Evolutionary conservation across 2,113 vertebrate species (phyloP).

Genomic region (Ibidorhyncha struthersii): DNA sequence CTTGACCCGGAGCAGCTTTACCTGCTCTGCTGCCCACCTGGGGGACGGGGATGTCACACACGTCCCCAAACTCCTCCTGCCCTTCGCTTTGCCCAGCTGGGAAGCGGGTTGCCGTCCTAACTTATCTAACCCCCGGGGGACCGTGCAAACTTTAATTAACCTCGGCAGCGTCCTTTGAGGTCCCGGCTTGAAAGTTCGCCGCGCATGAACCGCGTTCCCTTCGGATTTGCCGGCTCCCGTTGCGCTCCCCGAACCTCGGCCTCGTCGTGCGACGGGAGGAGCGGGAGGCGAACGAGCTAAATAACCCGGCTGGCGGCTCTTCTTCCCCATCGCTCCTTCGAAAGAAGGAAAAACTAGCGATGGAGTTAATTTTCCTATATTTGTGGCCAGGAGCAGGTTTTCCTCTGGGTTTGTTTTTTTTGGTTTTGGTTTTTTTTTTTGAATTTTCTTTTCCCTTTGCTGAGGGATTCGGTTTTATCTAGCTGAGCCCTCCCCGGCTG

Average conservation of each 20-base stretch:
- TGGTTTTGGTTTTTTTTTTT: not conserved
- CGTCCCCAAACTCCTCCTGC: not conserved
- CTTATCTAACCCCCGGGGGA: not conserved
- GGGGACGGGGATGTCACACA: not conserved
- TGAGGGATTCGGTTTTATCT: not conserved
- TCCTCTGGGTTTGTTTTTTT: not conserved
- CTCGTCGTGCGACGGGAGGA: not conserved
- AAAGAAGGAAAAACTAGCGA: not conserved
- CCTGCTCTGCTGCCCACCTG: not conserved
- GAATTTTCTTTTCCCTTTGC: not conserved
- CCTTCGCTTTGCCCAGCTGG: not conserved
- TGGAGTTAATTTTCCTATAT: not conserved
- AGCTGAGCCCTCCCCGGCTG: not conserved
- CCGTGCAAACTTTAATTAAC: slow-evolving; percentile 6
- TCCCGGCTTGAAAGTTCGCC: not conserved
- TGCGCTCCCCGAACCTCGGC: not conserved
- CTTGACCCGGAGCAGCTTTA: not conserved
- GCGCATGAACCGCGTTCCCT: not conserved
- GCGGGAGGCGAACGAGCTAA: accelerated
- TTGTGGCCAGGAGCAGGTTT: not conserved
- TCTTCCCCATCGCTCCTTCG: not conserved
- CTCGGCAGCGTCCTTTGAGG: not conserved
- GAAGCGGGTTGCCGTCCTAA: not conserved
- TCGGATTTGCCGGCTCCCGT: not conserved
- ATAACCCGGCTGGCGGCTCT: not conserved